Base-by-base conservation (phyloP, 2,113 vertebrate species). In the Salvator merianae region DNA sequence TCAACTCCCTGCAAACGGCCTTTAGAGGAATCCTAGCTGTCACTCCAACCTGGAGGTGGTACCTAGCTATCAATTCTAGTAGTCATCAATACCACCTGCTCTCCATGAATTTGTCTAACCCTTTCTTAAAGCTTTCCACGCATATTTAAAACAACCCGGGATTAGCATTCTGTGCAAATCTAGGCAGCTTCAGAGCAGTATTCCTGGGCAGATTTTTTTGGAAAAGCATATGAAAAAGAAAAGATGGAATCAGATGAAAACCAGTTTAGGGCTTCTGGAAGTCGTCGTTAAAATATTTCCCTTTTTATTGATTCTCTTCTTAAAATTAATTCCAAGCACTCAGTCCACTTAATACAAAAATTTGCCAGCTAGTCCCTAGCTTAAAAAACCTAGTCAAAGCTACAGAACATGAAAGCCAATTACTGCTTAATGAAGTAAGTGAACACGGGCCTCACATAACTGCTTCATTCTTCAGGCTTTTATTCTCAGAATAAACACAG, bases 401-500 rank as follows among this genome's bases (percentile, higher is more conserved):
- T 74, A 10, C 36, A 50, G 86, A 82, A 77, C 69, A 2, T 32
- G 74, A 89, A 74, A 65, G 8, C 79, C 86, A 32, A 24, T 5
- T 43, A 70, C 3, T 78, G 26, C 72, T 85, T 68, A 63, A 77
- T 7, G 75, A 82, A 32, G 79, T 65, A 24, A 3, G 43, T 24
- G 65, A 30, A 84, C 77, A 68, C 59, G 59, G 86, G 79, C 62
- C 77, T 50, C 22, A 0, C 8, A 0, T 76, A 18, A 0, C 82
- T 4, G 70, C 69, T 47, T n/a, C 81, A 7, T 87, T 68, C 8
- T 84, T 40, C 4, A 86, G 63, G 0, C 30, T 0, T 43, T 84
- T 90, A 28, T 55, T 9, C 84, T 83, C 69, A 73, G 85, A 26
- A 80, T n/a, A 86, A 93, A 92, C 9, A 34, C 90, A 90, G 89